phyloP scores from a whole-genome alignment of 2,888 invertebrate genomes.

The Drosophila cognata region DNA sequence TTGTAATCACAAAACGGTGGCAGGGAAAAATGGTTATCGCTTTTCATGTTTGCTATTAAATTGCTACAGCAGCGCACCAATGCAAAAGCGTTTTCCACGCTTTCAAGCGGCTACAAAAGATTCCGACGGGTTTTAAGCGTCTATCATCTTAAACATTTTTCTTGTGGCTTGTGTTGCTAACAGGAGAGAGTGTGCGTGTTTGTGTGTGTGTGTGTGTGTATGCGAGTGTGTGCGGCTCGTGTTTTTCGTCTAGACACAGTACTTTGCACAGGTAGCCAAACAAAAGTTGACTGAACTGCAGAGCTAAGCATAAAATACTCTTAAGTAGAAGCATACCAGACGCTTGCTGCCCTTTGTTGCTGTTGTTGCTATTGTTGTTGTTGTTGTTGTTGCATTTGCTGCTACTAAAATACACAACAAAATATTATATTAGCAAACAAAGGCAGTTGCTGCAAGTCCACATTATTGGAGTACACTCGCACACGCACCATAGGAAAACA shows the following conservation, averaged over 20 bases:
- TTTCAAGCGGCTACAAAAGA: conserved; percentile 37
- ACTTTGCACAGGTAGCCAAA: conserved; percentile 64
- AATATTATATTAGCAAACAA: conserved; percentile 76
- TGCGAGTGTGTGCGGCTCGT: conserved; percentile 12
- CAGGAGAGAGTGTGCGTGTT: not conserved
- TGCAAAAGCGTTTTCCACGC: conserved; percentile 9
- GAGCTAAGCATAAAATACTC: conserved; percentile 47
- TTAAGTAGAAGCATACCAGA: conserved; percentile 46
- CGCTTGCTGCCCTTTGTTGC: conserved; percentile 8
- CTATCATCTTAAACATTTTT: conserved; percentile 63
- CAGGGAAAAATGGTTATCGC: conserved; percentile 71
- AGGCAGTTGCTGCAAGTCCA: conserved; percentile 64
- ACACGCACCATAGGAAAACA: conserved; percentile 22
- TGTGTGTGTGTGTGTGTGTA: conserved; percentile 17
- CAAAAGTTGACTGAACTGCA: conserved; percentile 72
- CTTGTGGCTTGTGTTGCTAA: conserved; percentile 28
- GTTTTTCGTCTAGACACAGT: conserved; percentile 58
- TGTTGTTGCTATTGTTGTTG: not conserved
- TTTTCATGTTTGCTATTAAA: conserved; percentile 69
- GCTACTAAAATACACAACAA: conserved; percentile 56
- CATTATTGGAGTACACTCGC: conserved; percentile 11
- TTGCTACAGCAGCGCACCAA: conserved; percentile 61
- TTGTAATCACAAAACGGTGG: conserved; percentile 64
- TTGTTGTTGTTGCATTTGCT: not conserved
- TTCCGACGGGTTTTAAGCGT: conserved; percentile 63